Evolutionary conservation across 2,113 vertebrate species (phyloP).

Genomic region (Sylvietta virens): DNA sequence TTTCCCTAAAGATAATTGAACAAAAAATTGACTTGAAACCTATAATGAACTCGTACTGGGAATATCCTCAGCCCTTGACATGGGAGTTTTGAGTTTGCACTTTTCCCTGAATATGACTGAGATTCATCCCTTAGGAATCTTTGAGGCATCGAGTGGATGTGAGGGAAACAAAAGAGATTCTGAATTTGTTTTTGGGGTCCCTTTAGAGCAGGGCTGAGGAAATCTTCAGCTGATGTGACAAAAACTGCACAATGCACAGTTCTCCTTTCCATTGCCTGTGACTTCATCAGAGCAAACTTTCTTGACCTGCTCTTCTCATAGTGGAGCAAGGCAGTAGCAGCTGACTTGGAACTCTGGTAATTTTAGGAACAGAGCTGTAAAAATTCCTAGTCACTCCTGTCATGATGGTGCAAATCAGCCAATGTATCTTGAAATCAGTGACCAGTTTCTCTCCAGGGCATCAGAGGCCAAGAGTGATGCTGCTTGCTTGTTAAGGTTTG

Average conservation of each 20-base stretch:
- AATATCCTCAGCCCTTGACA: not conserved
- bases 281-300: not conserved
- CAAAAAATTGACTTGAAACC: not conserved
- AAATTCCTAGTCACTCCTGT: not conserved
- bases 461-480: not conserved
- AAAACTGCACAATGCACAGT: not conserved
- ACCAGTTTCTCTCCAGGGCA: not conserved
- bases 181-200: not conserved
- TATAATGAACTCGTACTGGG: not conserved
- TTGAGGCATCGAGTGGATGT: not conserved
- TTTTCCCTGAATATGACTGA: not conserved
- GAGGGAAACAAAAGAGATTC: not conserved
- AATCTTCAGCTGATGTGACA: not conserved
- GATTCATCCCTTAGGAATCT: not conserved
- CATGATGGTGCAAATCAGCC: too few relatives aligned
- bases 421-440: not conserved
- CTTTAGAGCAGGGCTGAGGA: not conserved
- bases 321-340: not conserved
- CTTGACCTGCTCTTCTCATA: rapidly evolving
- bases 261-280: not conserved
- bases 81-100: not conserved
- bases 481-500: not conserved
- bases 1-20: not conserved
- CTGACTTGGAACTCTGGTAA: not conserved
- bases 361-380: not conserved